Conservation (phyloP, 1,140 invertebrate species). For the Latrodectus geometricus region DNA sequence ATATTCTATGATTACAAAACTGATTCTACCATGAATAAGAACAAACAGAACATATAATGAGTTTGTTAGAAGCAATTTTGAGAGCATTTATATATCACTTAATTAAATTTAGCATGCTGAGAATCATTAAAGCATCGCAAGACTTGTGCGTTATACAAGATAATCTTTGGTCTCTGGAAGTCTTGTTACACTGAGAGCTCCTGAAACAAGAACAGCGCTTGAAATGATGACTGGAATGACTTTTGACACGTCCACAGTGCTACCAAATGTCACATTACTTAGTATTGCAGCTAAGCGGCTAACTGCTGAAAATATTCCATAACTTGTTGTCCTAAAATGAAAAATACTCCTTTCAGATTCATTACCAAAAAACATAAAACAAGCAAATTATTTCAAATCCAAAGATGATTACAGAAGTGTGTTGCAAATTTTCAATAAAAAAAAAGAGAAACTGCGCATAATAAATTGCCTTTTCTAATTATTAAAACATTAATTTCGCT, state of each 20-base stretch:
- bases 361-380: too few species aligned
- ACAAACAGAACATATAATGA: background rate
- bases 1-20: background rate
- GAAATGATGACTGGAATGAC: constrained; percentile 71
- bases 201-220: constrained; percentile 68
- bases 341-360: background rate
- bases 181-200: constrained; percentile 68
- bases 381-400: too few species aligned
- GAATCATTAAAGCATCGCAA: background rate
- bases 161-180: constrained; percentile 70
- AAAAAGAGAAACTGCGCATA: too few species aligned
- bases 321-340: constrained; percentile 70
- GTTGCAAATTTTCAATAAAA: too few species aligned
- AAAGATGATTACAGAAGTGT: too few species aligned
- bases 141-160: constrained; percentile 62
- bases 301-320: constrained; percentile 69
- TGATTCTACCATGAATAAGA: background rate
- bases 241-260: constrained; percentile 69
- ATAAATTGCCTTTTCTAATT: too few species aligned
- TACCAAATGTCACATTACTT: constrained; percentile 71
- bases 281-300: constrained; percentile 71
- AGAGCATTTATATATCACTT: background rate
- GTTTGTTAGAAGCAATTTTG: background rate
- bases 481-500: too few species aligned
- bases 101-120: background rate